Evolutionary conservation across 2,113 vertebrate genomes (phyloP), one percentile per base, ranked within the genome.

Genomic region (Xyrauchen texanus): DNA sequence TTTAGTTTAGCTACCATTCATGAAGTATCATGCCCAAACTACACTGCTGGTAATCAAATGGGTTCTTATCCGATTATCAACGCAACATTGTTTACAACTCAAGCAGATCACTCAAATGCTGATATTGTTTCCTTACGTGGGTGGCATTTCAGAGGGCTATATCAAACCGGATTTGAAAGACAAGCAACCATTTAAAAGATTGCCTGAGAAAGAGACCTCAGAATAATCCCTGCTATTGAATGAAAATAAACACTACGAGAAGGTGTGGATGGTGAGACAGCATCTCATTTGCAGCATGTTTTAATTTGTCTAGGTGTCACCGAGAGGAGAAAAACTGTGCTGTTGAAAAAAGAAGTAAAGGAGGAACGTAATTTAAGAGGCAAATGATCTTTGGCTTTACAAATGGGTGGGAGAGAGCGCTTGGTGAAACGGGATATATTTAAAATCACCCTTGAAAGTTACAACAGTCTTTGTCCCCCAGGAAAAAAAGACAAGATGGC

Each of bases 351-450:
- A 87, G 86, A 85, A 85, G 65, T 62, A 83, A 34, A 89, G 75
- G 84, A 55, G 84, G 83, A 86, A 86, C 81, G 85, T 88, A 88
- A 90, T 71, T 68, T 84, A 85, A 90, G 88, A 88, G 84, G 84
- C 74, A 89, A 86, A 87, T 88, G 78, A 88, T 88, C 83, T 87
- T 88, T 86, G 66, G 79, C 77, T 79, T 76, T 85, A 87, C 78
- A 81, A 79, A 84, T 81, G 77, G 79, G 74, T 62, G 75, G 73
- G 45, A 85, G 82, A 82, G 85, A 83, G 85, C 6, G 44, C 83
- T 9, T 68, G 67, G 63, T 85, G 86, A 86, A 86, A 88, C 64
- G 5, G 12, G 80, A 88, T 85, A 80, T 62, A 75, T 70, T 64
- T 73, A 55, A 73, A 80, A 82, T 84, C 84, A 84, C 85, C 83